A percentile compares a stretch with the other conserved stretches of the same genome.
These are phyloP conservation scores for Dendroctonus valens DNA, from an alignment of 1,140 invertebrate genomes.

Conservation along the genomic window DNA sequence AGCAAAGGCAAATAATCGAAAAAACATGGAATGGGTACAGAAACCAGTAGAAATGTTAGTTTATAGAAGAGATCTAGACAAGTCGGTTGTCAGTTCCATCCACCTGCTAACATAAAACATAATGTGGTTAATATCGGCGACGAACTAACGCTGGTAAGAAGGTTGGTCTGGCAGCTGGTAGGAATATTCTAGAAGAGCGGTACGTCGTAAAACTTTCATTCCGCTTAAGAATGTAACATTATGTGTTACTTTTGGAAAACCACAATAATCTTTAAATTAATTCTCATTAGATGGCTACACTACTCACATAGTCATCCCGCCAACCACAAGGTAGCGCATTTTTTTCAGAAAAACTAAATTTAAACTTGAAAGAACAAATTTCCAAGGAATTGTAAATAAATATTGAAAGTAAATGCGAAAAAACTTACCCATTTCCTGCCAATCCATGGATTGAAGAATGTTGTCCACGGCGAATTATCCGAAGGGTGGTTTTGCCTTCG, in stretches of 20 bases:
- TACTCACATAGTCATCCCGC: background rate
- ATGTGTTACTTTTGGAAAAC: background rate
- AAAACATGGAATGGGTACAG: too few species aligned
- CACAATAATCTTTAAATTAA: background rate
- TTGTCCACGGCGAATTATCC: constrained; percentile 4
- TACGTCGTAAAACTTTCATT: constrained; percentile 7
- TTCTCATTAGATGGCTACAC: constrained; percentile 18
- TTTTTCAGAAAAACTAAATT: constrained; percentile 14
- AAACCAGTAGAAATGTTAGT: too few species aligned
- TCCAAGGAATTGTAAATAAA: background rate
- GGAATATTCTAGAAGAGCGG: constrained; percentile 16
- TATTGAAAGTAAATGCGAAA: background rate
- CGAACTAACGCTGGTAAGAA: too few species aligned
- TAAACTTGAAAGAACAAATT: background rate
- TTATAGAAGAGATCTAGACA: too few species aligned
- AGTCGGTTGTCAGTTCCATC: too few species aligned
- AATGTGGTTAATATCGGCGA: too few species aligned
- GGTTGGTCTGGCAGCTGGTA: constrained; percentile 5
- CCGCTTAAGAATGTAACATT: background rate
- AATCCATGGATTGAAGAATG: background rate
- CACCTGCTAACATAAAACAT: too few species aligned
- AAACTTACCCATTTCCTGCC: constrained; percentile 23
- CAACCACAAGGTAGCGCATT: constrained; percentile 17
- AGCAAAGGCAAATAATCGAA: too few species aligned
- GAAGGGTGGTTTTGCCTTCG: constrained; percentile 12